phyloP scores from a whole-genome alignment of 2,797 vertebrate genomes.

The Malacoraja senta region DNA sequence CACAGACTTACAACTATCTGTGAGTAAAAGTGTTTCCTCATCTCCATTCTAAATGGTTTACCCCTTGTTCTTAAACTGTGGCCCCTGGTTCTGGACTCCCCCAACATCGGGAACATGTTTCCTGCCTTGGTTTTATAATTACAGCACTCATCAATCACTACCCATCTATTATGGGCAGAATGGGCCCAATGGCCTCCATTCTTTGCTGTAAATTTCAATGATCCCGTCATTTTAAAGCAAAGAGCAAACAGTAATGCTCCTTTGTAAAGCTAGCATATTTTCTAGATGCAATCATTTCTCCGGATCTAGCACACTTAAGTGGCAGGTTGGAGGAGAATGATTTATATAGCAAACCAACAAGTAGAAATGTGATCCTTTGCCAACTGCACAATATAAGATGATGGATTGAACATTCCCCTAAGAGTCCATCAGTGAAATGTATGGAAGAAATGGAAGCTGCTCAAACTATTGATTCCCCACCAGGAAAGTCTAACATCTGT shows the following conservation, averaged over 20 bases:
- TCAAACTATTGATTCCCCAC: slow-evolving; percentile 15
- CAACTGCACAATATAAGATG: neutral
- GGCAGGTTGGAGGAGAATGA: neutral
- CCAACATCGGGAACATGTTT: too few relatives aligned
- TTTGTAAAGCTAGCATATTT: neutral
- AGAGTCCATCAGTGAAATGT: slow-evolving; percentile 1
- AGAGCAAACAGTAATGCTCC: neutral
- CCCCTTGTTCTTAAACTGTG: too few relatives aligned
- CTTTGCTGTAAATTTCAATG: too few relatives aligned
- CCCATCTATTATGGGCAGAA: too few relatives aligned
- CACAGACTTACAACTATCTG: too few relatives aligned
- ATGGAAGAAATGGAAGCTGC: neutral
- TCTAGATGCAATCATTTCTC: neutral
- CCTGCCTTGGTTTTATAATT: neutral
- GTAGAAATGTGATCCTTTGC: neutral
- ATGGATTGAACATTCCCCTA: neutral
- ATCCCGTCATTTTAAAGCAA: neutral
- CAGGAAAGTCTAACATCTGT: neutral
- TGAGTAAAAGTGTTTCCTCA: too few relatives aligned
- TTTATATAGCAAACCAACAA: neutral
- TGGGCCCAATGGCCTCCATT: too few relatives aligned
- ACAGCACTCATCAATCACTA: neutral
- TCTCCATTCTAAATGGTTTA: too few relatives aligned
- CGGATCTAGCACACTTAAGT: neutral
- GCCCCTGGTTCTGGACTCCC: too few relatives aligned